Conservation (phyloP, 2,113 vertebrate genomes). For the Corynorhinus townsendii region DNA sequence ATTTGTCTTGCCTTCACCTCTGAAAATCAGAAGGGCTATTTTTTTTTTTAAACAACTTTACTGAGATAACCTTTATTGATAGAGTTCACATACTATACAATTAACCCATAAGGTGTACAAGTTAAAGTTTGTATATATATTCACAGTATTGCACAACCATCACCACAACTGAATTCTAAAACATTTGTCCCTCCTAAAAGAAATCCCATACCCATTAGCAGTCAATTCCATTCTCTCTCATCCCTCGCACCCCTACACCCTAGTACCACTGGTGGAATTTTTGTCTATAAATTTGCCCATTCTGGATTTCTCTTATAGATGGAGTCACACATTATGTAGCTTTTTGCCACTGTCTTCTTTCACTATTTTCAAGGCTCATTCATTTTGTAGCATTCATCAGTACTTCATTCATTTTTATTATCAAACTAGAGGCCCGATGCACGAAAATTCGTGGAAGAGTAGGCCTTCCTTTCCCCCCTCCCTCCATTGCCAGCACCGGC, state of each 20-base stretch:
- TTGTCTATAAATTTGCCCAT: background rate
- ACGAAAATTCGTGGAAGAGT: too few relatives aligned
- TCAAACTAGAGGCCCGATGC: too few relatives aligned
- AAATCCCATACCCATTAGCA: background rate
- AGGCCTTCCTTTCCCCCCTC: too few relatives aligned
- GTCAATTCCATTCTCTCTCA: background rate
- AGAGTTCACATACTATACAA: background rate
- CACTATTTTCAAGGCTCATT: background rate
- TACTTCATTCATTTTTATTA: background rate
- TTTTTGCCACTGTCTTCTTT: background rate
- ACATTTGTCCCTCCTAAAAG: background rate
- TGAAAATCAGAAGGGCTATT: background rate
- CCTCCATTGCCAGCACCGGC: too few relatives aligned
- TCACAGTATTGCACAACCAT: background rate
- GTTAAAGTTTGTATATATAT: background rate
- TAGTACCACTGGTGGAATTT: background rate
- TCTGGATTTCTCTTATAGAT: background rate
- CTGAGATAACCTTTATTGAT: background rate
- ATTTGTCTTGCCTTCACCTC: conserved; percentile 9
- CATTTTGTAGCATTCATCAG: background rate
- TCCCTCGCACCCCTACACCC: fast-evolving
- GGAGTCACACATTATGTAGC: too few relatives aligned
- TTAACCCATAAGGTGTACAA: background rate
- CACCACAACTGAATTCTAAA: background rate
- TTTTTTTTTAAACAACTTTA: background rate